Evolutionary conservation across 2,888 invertebrate species (phyloP).

Genomic region (Octodonta nipae): DNA sequence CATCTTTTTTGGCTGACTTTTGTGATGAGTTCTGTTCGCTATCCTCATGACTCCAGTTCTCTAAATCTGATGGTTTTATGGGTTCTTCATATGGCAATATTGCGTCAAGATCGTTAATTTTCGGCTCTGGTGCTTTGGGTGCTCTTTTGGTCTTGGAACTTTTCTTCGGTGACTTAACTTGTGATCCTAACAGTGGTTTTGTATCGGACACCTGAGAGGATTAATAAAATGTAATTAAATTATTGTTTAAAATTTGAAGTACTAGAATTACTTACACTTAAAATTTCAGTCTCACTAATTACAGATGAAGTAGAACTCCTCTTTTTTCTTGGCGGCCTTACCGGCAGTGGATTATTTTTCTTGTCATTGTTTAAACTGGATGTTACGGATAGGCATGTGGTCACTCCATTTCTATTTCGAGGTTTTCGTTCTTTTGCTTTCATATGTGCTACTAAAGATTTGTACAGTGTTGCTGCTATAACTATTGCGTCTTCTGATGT

Average conservation of each 20-base stretch:
- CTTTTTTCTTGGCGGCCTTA: slow-evolving; percentile 64
- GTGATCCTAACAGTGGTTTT: slow-evolving; percentile 32
- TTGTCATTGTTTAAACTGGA: slow-evolving; percentile 40
- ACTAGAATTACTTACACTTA: slow-evolving; percentile 31
- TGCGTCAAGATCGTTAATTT: slow-evolving; percentile 29
- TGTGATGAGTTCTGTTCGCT: slow-evolving; percentile 3
- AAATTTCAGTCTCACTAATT: slow-evolving; percentile 45
- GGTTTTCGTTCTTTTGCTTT: slow-evolving; percentile 49
- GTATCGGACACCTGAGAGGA: slow-evolving; percentile 26
- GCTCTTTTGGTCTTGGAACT: slow-evolving; percentile 44
- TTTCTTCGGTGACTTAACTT: slow-evolving; percentile 42
- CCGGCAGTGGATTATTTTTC: slow-evolving; percentile 35
- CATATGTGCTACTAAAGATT: slow-evolving; percentile 73
- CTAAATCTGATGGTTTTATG: slow-evolving; percentile 9
- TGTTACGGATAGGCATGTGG: slow-evolving; percentile 63
- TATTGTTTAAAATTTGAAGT: too few relatives aligned
- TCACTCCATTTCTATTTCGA: slow-evolving; percentile 60
- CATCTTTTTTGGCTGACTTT: too few relatives aligned
- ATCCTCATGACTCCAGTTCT: slow-evolving; percentile 5
- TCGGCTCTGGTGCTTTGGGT: slow-evolving; percentile 38
- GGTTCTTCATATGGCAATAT: slow-evolving; percentile 34
- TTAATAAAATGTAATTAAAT: neutral
- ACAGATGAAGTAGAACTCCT: slow-evolving; percentile 49
- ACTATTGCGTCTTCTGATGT: slow-evolving; percentile 83
- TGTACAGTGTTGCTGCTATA: slow-evolving; percentile 80